These are phyloP conservation scores for Stenopsyche tienmushanensis DNA, from an alignment of 1,140 invertebrate genomes.

Conservation along the genomic window DNA sequence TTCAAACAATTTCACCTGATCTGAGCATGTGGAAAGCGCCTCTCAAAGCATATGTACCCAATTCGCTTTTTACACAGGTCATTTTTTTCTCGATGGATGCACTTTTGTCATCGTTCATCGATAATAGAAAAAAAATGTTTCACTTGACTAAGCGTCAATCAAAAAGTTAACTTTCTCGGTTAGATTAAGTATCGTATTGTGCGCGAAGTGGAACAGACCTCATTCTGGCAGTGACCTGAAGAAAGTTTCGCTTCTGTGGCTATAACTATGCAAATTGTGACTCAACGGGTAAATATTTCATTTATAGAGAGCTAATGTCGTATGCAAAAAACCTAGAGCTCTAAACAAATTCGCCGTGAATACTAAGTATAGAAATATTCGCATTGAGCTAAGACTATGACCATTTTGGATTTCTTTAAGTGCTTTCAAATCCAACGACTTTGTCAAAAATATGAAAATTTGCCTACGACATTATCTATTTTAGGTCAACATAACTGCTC, in stretches of 20 bases:
- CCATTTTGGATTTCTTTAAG: too few relatives aligned
- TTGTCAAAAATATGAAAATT: not conserved
- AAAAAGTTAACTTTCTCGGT: constrained; percentile 22
- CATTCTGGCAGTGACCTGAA: constrained; percentile 21
- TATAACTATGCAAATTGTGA: constrained; percentile 18
- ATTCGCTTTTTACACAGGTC: not conserved
- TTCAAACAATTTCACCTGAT: not conserved
- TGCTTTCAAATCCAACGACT: too few relatives aligned
- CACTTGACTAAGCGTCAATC: constrained; percentile 5
- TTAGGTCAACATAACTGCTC: too few relatives aligned
- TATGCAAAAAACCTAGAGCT: too few relatives aligned
- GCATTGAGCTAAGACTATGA: too few relatives aligned
- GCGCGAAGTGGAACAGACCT: constrained; percentile 27
- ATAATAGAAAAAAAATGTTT: not conserved
- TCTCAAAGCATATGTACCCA: not conserved
- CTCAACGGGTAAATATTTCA: not conserved
- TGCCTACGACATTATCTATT: too few relatives aligned
- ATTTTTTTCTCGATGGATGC: not conserved
- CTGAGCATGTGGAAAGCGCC: not conserved
- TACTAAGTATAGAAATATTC: too few relatives aligned
- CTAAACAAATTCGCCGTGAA: too few relatives aligned
- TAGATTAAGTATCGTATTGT: constrained; percentile 15
- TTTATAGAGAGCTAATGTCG: not conserved
- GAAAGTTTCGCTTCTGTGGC: constrained; percentile 29
- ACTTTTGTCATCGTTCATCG: not conserved